Base-by-base conservation (phyloP, 2,113 vertebrate species). In the Lamprotornis superbus region DNA sequence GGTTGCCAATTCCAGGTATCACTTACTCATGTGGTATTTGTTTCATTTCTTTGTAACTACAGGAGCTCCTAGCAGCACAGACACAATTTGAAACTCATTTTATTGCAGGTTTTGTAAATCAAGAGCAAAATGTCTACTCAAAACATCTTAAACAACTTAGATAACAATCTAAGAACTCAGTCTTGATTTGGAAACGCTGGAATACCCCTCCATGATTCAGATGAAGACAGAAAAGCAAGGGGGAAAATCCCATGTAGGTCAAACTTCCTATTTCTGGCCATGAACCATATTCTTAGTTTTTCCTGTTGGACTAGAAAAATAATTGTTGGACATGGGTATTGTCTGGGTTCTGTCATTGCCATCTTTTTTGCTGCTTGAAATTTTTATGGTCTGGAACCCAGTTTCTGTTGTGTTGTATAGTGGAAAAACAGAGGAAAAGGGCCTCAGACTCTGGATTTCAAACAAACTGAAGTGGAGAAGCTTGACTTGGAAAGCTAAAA, bases 341-440 rank as follows among this genome's bases (percentile, higher is more conserved):
- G 95, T 95, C 95, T 97, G 85, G 42, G 85, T 89, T 86, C 82
- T 93, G n/a, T 76, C 82, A 86, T 67, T 95, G 88, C 92, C 92
- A 90, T 94, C n/a, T 80, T 83, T 91, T 90, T 55, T 83, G 82
- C 75, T 88, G 82, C 71, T 88, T 94, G 75, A 88, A 92, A 86
- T 93, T 97, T 91, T 94, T 96, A 89, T 90, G 88, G 89, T 96
- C 89, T 95, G 89, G 84, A 95, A 95, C 50, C 78, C 75, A 61
- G 16, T 85, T 93, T 85, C 57, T 94, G 65, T 89, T 95, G 70
- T 89, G 37, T 83, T 87, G 27, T 74, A 82, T 57, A 80, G 37
- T 63, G 87, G 93, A 95, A 96, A 95, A 94, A 87, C 77, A 84
- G 56, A 79, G 40, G 37, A 53, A 84, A 89, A 88, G 71, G 52